A percentile compares a stretch with the other conserved stretches of the same genome.
Conservation (phyloP, 2,888 invertebrate genomes). For the Nemotelus pantherinus region DNA sequence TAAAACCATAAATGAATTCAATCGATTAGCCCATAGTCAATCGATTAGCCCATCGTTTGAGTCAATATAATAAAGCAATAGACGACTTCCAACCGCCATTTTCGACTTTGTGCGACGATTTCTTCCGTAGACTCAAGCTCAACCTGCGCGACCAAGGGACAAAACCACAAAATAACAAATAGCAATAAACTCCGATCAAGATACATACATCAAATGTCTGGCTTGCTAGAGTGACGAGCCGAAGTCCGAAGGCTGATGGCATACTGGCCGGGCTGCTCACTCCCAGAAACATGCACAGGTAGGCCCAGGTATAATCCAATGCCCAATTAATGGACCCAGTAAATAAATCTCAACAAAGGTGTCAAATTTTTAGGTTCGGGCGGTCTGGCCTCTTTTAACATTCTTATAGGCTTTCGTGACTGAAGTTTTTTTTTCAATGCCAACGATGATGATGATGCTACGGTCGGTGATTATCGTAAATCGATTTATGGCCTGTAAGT, state of each 20-base stretch:
- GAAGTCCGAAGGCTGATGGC: neutral
- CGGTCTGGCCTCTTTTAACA: neutral
- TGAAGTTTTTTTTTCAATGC: neutral
- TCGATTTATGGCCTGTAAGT: neutral
- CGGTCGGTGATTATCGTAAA: neutral
- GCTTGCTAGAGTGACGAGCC: neutral
- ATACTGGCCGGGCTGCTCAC: conserved; percentile 17
- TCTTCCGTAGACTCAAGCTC: too few relatives aligned
- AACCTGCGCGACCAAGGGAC: neutral
- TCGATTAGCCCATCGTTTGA: too few relatives aligned
- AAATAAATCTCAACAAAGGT: conserved; percentile 41
- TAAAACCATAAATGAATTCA: too few relatives aligned
- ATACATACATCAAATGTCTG: neutral
- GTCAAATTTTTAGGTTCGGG: conserved; percentile 35
- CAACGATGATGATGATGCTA: too few relatives aligned
- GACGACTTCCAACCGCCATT: conserved; percentile 1
- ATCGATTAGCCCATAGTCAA: too few relatives aligned
- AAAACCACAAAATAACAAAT: conserved; percentile 23
- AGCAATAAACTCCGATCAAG: conserved; percentile 24
- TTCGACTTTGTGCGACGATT: neutral
- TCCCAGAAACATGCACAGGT: conserved; percentile 31
- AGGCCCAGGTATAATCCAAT: conserved; percentile 21
- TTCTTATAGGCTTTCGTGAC: neutral
- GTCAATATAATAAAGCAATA: too few relatives aligned
- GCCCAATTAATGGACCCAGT: conserved; percentile 37